These are phyloP conservation scores for Zosterops lateralis DNA, from an alignment of 2,113 vertebrate species.

Conservation along the genomic window DNA sequence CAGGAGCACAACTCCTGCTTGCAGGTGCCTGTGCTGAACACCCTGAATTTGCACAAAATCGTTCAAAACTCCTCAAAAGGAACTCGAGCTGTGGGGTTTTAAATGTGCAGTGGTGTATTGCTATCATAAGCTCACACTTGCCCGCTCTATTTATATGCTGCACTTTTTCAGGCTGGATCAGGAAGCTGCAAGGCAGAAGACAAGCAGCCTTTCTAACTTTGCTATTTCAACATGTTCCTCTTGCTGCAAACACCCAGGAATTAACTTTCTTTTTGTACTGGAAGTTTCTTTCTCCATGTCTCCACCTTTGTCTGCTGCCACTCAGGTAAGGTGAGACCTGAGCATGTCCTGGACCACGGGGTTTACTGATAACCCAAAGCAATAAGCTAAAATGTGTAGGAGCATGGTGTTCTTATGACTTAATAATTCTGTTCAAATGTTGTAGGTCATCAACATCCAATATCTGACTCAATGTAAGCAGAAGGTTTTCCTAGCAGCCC, in stretches of 20 bases:
- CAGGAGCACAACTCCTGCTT: neutral
- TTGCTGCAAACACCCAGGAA: neutral
- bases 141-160: neutral
- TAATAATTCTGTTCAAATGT: neutral
- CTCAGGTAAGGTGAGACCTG: neutral
- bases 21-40: accelerated
- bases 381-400: neutral
- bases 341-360: accelerated
- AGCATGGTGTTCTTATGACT: neutral
- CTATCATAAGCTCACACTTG: neutral
- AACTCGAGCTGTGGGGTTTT: neutral
- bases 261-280: neutral
- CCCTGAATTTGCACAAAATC: neutral
- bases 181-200: neutral
- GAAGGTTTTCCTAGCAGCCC: neutral
- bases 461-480: neutral
- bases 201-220: neutral
- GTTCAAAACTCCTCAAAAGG: neutral
- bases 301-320: neutral
- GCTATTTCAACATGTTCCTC: neutral
- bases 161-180: neutral
- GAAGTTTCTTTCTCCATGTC: neutral
- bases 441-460: neutral
- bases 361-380: neutral
- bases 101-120: neutral